Base-by-base conservation (phyloP, 2,113 vertebrate genomes). In the Nettapus auritus region DNA sequence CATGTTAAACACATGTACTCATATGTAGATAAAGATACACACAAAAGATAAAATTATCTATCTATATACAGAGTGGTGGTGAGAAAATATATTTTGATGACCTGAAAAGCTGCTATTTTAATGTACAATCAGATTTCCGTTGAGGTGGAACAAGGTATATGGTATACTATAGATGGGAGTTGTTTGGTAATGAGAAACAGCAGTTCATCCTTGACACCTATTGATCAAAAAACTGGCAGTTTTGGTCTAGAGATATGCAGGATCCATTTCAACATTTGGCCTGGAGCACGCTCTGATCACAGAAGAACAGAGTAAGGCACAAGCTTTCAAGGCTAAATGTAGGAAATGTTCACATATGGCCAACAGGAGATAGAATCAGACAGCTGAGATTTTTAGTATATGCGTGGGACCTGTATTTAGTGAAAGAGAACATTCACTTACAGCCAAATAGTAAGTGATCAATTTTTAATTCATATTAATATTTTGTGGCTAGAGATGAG, bases 321-420 rank as follows among this genome's bases (percentile, higher is more conserved):
- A 89, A 46, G 14, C 29, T 77, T 84, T 91, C 92, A 86, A 88
- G 82, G 67, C 80, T 79, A 44, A 23, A 66, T 68, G 53, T 76
- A 96, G 82, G 82, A 94, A 94, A 90, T 55, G 55, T 76, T 95
- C 82, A 91, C 95, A 96, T 96, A 40, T 97, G 97, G 90, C 67
- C 63, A 89, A 55, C 90, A 96, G 94, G 82, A 95, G 87, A 91
- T 20, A 57, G 20, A 84, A 76, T 50, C 50, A 60, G 77, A 74
- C 2, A 11, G 36, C 3, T 67, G 36, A 79, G 48, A 42, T 69
- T 84, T 85, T 77, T 69, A 56, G 20, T 36, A 20, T 29, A 70
- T 75, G 53, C 33, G 33, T 67, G 44, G 68, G 57, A 21, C 17
- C n/a, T 73, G 28, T 63, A 88, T 82, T 68, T 69, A n/a, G 76